Percentiles rank a stretch among this genome's conserved stretches.
These are phyloP conservation scores for Bursaphelenchus okinawaensis DNA, from an alignment of 2,888 invertebrate species.

Conservation along the genomic window DNA sequence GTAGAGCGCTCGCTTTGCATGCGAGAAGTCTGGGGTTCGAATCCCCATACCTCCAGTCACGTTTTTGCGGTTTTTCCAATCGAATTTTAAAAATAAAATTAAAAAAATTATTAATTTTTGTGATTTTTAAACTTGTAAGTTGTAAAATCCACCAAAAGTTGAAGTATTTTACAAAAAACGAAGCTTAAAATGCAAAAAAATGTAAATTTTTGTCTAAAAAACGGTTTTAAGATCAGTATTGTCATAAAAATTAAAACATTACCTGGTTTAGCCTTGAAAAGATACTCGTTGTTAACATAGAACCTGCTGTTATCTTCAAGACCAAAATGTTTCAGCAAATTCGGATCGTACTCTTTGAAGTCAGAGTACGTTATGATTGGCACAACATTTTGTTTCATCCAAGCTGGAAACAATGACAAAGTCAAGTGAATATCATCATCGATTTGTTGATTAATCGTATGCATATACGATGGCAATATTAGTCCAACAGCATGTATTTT, in stretches of 20 bases:
- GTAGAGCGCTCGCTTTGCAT: conserved; percentile 58
- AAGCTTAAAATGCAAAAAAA: too few relatives aligned
- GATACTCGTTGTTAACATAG: conserved; percentile 13
- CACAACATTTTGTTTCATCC: conserved; percentile 20
- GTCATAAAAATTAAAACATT: too few relatives aligned
- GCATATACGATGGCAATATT: conserved; percentile 33
- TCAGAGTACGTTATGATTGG: conserved; percentile 18
- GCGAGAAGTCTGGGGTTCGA: conserved; percentile 56
- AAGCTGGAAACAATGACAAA: conserved; percentile 17
- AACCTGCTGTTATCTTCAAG: conserved; percentile 16
- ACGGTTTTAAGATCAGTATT: too few relatives aligned
- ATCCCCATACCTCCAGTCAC: too few relatives aligned
- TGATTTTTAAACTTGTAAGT: too few relatives aligned
- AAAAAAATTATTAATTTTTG: too few relatives aligned
- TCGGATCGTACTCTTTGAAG: conserved; percentile 12
- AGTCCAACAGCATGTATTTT: conserved; percentile 36
- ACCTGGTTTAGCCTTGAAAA: conserved; percentile 1
- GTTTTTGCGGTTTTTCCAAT: too few relatives aligned
- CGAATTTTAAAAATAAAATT: too few relatives aligned
- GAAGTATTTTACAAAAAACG: too few relatives aligned
- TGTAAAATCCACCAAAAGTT: too few relatives aligned
- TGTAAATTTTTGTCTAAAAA: too few relatives aligned
- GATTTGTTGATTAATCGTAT: conserved; percentile 32
- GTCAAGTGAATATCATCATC: conserved; percentile 36
- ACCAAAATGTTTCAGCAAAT: conserved; percentile 21